phyloP scores from a whole-genome alignment of 1,140 invertebrate genomes.

The Ericerus pela region DNA sequence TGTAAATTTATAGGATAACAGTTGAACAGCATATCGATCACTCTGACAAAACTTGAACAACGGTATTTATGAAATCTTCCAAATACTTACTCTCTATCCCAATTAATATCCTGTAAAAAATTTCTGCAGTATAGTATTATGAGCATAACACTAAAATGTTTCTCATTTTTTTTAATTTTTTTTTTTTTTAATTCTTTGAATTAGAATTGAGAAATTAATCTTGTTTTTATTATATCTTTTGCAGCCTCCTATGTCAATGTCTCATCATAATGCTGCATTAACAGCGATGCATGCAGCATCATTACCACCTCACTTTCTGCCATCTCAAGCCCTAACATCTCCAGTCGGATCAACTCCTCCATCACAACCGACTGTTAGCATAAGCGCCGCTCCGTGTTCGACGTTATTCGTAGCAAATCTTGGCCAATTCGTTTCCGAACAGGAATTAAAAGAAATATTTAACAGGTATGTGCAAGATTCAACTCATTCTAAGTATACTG shows the following conservation, averaged over 20 bases:
- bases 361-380: constrained; percentile 44
- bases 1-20: no score
- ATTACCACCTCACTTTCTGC: constrained; percentile 57
- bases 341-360: constrained; percentile 63
- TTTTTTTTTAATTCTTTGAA: no score
- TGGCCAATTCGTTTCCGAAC: constrained; percentile 88
- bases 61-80: no score
- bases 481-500: not conserved
- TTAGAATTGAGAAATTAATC: no score
- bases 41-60: no score
- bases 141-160: no score
- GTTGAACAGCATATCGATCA: no score
- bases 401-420: constrained; percentile 95
- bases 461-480: constrained; percentile 58
- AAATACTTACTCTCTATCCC: no score
- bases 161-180: no score
- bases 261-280: constrained; percentile 54
- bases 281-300: constrained; percentile 62
- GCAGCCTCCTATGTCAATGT: constrained; percentile 42
- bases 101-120: no score
- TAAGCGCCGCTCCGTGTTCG: constrained; percentile 58
- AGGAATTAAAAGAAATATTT: constrained; percentile 94
- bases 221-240: constrained; percentile 6
- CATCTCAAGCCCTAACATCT: constrained; percentile 67
- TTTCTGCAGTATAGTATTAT: no score